Base-by-base conservation (phyloP, 2,888 invertebrate genomes). In the Monoplex corrugatus region DNA sequence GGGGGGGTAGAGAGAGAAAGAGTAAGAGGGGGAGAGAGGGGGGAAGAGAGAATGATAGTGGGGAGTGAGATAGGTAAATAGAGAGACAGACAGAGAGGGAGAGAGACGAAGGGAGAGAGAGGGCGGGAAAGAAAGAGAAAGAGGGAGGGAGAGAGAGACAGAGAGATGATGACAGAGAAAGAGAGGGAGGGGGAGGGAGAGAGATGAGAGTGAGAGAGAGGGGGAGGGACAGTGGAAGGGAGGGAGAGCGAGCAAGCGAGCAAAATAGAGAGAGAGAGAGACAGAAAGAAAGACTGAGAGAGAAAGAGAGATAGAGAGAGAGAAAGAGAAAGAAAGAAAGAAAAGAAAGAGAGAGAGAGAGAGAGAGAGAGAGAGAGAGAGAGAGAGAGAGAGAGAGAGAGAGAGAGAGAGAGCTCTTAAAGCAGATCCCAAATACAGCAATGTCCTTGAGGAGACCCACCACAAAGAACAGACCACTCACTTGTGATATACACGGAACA, bases 361-460 rank as follows among this genome's bases (percentile, higher is more conserved):
- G 50, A 50, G 50, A 50, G 50, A 50, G 50, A 50, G 72, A 72
- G 10, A n/a, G n/a, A n/a, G n/a, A n/a, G n/a, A n/a, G n/a, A n/a
- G n/a, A n/a, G n/a, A n/a, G 72, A n/a, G 72, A 72, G 72, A 72
- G 72, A 72, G 72, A 72, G 72, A 72, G 72, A 72, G 72, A 72
- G 72, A n/a, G 72, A 72, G n/a, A 72, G 72, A 72, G 72, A 57
- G 57, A 13, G 8, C 8, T 50, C 19, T 50, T 50, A 57, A 10
- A 57, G 57, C 19, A 57, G 57, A 16, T 50, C 50, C 50, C 50
- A 8, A 8, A 50, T 50, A 8, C 50, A 16, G 19, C 8, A 16
- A 16, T 13, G 10, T 50, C 19, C 19, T 50, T 50, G 8, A 13
- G 50, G 50, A 13, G 57, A 28, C 57, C 19, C 19, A 57, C 3